Conservation (phyloP, 2,113 vertebrate species). For the Apteryx mantelli region DNA sequence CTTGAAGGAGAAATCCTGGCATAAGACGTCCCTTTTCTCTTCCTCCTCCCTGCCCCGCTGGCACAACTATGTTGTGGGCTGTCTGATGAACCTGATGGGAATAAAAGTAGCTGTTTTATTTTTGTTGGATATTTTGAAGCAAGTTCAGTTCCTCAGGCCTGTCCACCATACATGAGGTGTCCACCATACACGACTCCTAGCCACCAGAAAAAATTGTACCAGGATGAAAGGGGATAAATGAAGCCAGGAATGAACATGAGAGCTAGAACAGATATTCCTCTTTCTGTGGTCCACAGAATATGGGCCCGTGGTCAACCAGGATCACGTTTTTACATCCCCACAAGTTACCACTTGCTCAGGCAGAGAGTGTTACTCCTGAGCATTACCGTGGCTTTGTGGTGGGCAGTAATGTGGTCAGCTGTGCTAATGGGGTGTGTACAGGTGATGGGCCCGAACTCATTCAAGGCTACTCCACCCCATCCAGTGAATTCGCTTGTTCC, state of each 20-base stretch:
- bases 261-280: background rate
- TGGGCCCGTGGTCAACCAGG: background rate
- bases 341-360: background rate
- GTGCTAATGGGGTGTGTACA: background rate
- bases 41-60: background rate
- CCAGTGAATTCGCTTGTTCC: background rate
- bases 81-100: background rate
- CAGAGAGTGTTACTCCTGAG: background rate
- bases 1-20: background rate
- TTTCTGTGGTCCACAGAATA: background rate
- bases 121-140: background rate
- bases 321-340: background rate
- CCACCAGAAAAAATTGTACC: background rate
- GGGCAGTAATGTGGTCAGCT: background rate
- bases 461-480: background rate
- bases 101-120: background rate
- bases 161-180: background rate
- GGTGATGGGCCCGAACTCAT: background rate
- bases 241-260: background rate
- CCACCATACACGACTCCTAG: background rate
- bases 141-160: background rate
- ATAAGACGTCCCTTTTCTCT: background rate
- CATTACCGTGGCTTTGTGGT: background rate
- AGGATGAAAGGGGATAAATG: accelerated
- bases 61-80: background rate